Base-by-base conservation (phyloP, 1,140 invertebrate genomes). In the Drusus annulatus region DNA sequence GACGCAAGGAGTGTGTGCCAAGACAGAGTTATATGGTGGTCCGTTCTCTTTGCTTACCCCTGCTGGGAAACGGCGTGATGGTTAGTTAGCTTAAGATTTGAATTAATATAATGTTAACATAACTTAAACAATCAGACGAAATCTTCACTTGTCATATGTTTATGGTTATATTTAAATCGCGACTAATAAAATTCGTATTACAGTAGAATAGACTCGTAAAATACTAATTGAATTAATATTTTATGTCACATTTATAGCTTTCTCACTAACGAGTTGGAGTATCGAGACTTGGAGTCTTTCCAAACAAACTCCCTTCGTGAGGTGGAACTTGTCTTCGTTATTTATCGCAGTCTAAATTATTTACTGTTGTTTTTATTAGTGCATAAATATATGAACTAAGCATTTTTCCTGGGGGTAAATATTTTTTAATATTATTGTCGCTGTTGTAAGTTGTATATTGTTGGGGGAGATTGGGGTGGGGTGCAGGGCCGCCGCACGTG, bases 301-400 rank as follows among this genome's bases (percentile, higher is more conserved):
- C 75, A 76, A 63, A 23, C 17, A 19, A 16, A 10, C 25, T 75
- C 28, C 16, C 52, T 75, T 60, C 71, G 58, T 36, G 71, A 75
- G 54, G 25, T 31, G 58, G 77, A 76, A 74, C 78, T 83, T 80
- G 79, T 83, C 79, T 78, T 21, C 21, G 81, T 80, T 80, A 83
- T 83, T 83, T 83, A 83, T 83, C 65, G 36, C 51, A 69, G 60
- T 23, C 60, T 51, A 45, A 76, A 81, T 50, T 81, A 81, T 78
- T 81, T 79, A 78, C 81, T 79, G 78, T 54, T 58, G 81, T 80
- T 83, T 80, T 83, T 80, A 80, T 83, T 83, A 58, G 69, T 52
- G 81, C 16, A 71, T 79, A 78, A 78, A 80, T 82, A 71, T 68
- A 80, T 78, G 76, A 77, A 81, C 23, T 65, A 15, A 17, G 69